Conservation (phyloP, 1,140 invertebrate genomes). For the Brachionus sp. region DNA sequence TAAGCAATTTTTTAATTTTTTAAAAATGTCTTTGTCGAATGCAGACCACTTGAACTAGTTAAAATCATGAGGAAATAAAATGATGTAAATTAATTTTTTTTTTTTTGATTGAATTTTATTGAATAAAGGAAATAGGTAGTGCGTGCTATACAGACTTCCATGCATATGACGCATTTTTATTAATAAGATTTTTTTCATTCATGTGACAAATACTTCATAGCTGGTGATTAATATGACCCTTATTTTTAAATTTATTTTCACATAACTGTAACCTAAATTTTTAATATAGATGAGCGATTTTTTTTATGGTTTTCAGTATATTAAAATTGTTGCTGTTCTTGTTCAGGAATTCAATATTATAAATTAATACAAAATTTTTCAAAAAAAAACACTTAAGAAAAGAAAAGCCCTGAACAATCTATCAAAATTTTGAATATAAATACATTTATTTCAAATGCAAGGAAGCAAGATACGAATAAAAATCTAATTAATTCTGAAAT, state of each 20-base stretch:
- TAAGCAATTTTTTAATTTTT: constrained; percentile 57
- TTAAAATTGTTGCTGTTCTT: background rate
- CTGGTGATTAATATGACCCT: background rate
- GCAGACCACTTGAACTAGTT: constrained; percentile 8
- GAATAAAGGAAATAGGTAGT: background rate
- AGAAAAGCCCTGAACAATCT: too few relatives aligned
- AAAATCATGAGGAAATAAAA: background rate
- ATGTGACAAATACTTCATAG: background rate
- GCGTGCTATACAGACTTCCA: background rate
- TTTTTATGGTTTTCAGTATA: background rate
- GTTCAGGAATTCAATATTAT: background rate
- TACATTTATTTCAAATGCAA: too few relatives aligned
- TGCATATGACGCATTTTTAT: background rate
- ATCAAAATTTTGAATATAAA: too few relatives aligned
- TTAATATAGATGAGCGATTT: background rate
- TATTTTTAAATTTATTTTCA: background rate
- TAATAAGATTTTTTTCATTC: background rate
- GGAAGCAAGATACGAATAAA: too few relatives aligned
- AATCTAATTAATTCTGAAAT: too few relatives aligned
- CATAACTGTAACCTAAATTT: background rate
- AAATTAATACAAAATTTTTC: too few relatives aligned
- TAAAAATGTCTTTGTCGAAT: background rate
- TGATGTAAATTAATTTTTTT: background rate
- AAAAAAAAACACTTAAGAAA: too few relatives aligned
- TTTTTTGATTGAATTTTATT: background rate